A percentile compares a stretch with the other conserved stretches of the same genome.
Evolutionary conservation across 2,888 invertebrate genomes (phyloP).

Genomic region (Xanthorhoe designata): DNA sequence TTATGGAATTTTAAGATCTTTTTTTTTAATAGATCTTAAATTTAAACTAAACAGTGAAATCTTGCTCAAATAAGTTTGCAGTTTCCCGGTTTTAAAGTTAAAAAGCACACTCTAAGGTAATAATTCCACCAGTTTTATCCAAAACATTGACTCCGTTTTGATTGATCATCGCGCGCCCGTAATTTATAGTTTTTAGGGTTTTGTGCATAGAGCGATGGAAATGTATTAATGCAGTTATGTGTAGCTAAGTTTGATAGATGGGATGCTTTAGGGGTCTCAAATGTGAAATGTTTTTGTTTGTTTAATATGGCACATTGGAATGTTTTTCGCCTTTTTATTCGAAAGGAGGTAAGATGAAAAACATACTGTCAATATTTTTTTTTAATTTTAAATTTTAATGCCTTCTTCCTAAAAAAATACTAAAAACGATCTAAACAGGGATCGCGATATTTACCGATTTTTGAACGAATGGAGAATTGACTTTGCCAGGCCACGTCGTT

Average conservation of each 20-base stretch:
- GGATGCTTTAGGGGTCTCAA: slow-evolving; percentile 27
- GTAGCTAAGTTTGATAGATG: slow-evolving; percentile 62
- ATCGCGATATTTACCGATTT: too few species aligned
- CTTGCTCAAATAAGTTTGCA: too few species aligned
- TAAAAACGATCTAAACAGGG: too few species aligned
- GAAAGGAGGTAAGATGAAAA: too few species aligned
- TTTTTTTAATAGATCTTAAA: too few species aligned
- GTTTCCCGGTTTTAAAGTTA: neutral
- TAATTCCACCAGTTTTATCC: slow-evolving; percentile 38
- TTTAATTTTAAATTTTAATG: too few species aligned
- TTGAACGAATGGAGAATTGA: too few species aligned
- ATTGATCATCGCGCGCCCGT: slow-evolving; percentile 59
- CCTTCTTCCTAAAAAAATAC: too few species aligned
- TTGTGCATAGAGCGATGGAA: slow-evolving; percentile 57
- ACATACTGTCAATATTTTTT: too few species aligned
- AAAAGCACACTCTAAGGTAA: slow-evolving; percentile 9
- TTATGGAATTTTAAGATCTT: too few species aligned
- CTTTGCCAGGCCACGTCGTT: too few species aligned
- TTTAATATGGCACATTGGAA: neutral
- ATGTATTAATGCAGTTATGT: slow-evolving; percentile 69
- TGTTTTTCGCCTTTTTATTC: neutral
- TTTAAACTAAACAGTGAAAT: too few species aligned
- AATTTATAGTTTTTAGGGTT: slow-evolving; percentile 60
- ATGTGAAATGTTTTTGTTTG: slow-evolving; percentile 17
- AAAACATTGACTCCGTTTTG: slow-evolving; percentile 51